Conservation (phyloP, 1,140 invertebrate species). For the Drosophila tropicalis region DNA sequence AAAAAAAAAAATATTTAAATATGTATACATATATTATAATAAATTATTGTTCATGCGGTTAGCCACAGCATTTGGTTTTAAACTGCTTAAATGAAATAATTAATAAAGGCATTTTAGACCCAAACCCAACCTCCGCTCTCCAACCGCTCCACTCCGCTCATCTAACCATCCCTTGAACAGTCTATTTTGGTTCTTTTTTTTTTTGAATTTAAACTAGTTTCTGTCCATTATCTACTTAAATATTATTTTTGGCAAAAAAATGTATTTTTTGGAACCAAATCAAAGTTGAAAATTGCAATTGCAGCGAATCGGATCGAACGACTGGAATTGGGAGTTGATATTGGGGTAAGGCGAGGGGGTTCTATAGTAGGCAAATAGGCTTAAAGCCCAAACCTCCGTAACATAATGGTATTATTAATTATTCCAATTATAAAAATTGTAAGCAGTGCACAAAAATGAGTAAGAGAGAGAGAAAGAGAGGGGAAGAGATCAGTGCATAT, state of each 20-base stretch:
- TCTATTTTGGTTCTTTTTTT: not conserved
- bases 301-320: not conserved
- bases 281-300: slow-evolving; percentile 13
- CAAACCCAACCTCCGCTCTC: not conserved
- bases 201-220: slow-evolving; percentile 1
- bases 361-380: slow-evolving; percentile 65
- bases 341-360: not conserved
- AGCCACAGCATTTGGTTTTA: slow-evolving; percentile 78
- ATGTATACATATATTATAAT: slow-evolving; percentile 63
- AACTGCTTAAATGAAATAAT: slow-evolving; percentile 58
- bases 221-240: slow-evolving; percentile 12
- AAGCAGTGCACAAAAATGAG: slow-evolving; percentile 56
- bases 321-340: not conserved
- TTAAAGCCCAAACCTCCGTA: slow-evolving; percentile 64
- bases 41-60: slow-evolving; percentile 75
- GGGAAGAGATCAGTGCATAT: slow-evolving; percentile 50
- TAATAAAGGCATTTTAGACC: slow-evolving; percentile 29
- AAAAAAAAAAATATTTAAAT: slow-evolving; percentile 7
- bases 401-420: slow-evolving; percentile 83
- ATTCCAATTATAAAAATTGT: slow-evolving; percentile 83
- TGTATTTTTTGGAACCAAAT: not conserved
- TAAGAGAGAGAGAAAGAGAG: not conserved
- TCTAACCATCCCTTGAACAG: not conserved
- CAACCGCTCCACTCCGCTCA: no score
- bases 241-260: slow-evolving; percentile 8